Base-by-base conservation (phyloP, 1,140 invertebrate genomes). In the Drosophila elegans region DNA sequence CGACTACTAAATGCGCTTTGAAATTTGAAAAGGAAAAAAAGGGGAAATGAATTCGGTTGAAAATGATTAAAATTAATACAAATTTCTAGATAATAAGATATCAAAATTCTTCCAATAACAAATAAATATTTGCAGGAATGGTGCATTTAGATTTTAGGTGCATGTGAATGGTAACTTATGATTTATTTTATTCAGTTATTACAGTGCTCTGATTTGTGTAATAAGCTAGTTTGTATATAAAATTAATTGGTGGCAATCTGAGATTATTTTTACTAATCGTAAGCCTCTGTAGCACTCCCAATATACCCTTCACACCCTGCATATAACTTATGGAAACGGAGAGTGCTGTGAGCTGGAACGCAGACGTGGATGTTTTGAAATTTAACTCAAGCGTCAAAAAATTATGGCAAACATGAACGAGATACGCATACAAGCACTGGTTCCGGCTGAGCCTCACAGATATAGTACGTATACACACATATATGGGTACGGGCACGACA, bases 301-400 rank as follows among this genome's bases (percentile, higher is more conserved):
- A 36, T 32, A 73, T 73, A 34, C 55, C 69, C 34, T 0, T 3
- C 0, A 34, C 61, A 53, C 67, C 69, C 54, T 46, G 11, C 46
- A 49, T 21, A 56, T 42, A 51, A 56, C 51, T 36, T 13, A 39
- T 59, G 66, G 32, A 64, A 44, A 69, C 21, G 51, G 46, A 39
- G 52, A 42, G 74, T 44, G 74, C 59, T 75, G 59, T 74, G 71
- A 48, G 73, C 72, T 57, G 72, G 73, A 66, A 68, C 62, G 63
- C 41, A 63, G 59, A 73, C 78, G 69, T 74, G 78, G 61, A 67
- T 78, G 74, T 34, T 55, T 60, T 78, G 66, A 88, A 86, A 86
- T 88, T 88, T 69, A 86, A 86, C 78, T 82, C 83, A 82, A 86
- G 82, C 82, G 74, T 86, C 82, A 86, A 81, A 57, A 85, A 85